phyloP scores from a whole-genome alignment of 1,140 invertebrate species.

The Drosophila navojoa region DNA sequence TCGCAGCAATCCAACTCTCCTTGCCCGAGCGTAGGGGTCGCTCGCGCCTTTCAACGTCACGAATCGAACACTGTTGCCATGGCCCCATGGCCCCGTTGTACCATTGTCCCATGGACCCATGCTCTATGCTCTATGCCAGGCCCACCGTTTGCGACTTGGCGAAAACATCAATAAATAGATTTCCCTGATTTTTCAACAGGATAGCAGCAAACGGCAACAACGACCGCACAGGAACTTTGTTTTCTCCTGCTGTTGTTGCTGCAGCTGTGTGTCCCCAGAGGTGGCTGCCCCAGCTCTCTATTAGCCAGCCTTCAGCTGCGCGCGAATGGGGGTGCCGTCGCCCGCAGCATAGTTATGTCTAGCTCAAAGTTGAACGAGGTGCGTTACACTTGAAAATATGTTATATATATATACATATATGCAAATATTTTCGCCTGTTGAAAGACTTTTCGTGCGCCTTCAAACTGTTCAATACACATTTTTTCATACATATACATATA shows the following conservation, averaged over 20 bases:
- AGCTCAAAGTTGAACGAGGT: constrained; percentile 8
- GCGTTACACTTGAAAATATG: not conserved
- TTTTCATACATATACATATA: too few species aligned
- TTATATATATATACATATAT: not conserved
- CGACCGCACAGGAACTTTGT: constrained; percentile 23
- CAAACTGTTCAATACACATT: constrained; percentile 16
- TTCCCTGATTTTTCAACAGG: constrained; percentile 84
- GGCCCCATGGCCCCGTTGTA: not conserved
- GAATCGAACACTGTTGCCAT: constrained; percentile 12
- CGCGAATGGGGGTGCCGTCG: too few species aligned
- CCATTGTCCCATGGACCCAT: not conserved
- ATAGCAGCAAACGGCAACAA: constrained; percentile 63
- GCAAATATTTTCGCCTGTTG: constrained; percentile 21
- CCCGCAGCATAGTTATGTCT: constrained; percentile 14
- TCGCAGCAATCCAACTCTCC: not conserved
- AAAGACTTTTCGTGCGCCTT: not conserved
- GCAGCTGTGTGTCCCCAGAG: not conserved
- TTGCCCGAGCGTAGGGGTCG: not conserved
- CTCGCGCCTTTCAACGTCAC: constrained; percentile 8
- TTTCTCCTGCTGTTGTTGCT: not conserved
- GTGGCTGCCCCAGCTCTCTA: not conserved
- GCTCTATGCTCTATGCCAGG: not conserved
- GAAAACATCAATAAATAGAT: constrained; percentile 84
- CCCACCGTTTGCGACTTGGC: constrained; percentile 28
- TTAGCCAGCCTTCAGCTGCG: constrained; percentile 16